Evolutionary conservation across 1,140 invertebrate species (phyloP), one percentile per base, ranked within the genome.

Genomic region (Pinna nobilis): DNA sequence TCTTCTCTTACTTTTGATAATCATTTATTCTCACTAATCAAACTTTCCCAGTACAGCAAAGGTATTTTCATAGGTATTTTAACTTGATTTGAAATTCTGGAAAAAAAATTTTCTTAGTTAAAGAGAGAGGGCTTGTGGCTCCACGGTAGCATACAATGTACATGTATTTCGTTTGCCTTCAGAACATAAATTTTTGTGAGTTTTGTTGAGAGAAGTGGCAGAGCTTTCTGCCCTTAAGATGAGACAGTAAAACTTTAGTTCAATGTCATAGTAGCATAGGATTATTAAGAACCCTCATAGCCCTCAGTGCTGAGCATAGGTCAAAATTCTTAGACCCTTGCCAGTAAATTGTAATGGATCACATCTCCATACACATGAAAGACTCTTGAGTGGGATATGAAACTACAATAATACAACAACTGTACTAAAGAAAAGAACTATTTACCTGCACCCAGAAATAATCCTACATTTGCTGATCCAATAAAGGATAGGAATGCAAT

Each of bases 361-460:
- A 44, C n/a, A 44, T 44, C 9, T 44, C 9, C 39, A 44, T 44
- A n/a, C n/a, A 44, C 39, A 11, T 11, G n/a, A 9, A 11, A 44
- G 39, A 44, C n/a, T 9, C n/a, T 44, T 44, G 9, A 11, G n/a
- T 44, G n/a, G 9, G 39, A 44, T 44, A 44, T 11, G n/a, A n/a
- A 11, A 44, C 9, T 11, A 44, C 39, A 44, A n/a, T 44, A 11
- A 44, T 11, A 44, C 9, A 44, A 44, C n/a, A 44, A 9, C 39
- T 44, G 39, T 44, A 44, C 15, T 11, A 53, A 18, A 25, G 13
- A 11, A 53, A 53, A 33, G 23, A 60, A 3, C 32, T 60, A 37
- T 33, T 51, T 55, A 82, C 80, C 79, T 78, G 80, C 60, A 28
- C 77, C 76, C 3, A 81, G 67, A 44, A 78, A 79, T 5, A 79